Conservation (phyloP, 2,888 invertebrate genomes). For the Watsonalla cultraria region DNA sequence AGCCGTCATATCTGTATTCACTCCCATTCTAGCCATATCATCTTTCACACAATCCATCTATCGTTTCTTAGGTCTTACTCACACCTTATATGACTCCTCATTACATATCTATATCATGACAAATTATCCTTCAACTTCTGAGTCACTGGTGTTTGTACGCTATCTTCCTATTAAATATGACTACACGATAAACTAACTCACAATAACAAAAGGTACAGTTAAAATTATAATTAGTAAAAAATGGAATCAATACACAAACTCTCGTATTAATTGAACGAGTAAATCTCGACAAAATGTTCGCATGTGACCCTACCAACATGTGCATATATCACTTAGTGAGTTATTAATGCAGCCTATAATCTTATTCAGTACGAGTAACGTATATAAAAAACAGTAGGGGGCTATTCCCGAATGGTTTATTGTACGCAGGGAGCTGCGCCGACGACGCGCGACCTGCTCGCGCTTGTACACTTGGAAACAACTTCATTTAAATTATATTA, state of each 20-base stretch:
- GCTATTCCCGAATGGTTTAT: slow-evolving; percentile 52
- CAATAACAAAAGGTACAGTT: too few species aligned
- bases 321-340: slow-evolving; percentile 62
- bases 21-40: too few species aligned
- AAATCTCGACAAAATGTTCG: slow-evolving; percentile 29
- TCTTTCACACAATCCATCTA: too few species aligned
- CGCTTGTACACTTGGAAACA: not conserved
- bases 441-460: not conserved
- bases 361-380: slow-evolving; percentile 64
- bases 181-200: too few species aligned
- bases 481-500: not conserved
- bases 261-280: slow-evolving; percentile 42
- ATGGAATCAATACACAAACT: slow-evolving; percentile 11
- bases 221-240: not conserved
- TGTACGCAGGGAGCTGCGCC: slow-evolving; percentile 32
- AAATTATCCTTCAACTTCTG: too few species aligned
- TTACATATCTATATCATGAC: too few species aligned
- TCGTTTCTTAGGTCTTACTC: too few species aligned
- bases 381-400: slow-evolving; percentile 75
- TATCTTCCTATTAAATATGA: too few species aligned
- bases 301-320: slow-evolving; percentile 48
- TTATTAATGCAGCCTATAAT: slow-evolving; percentile 67
- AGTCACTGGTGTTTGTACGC: too few species aligned
- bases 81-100: too few species aligned
- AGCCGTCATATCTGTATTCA: too few species aligned